These are phyloP conservation scores for Archocentrus centrarchus DNA, from an alignment of 2,113 vertebrate species.

Conservation along the genomic window DNA sequence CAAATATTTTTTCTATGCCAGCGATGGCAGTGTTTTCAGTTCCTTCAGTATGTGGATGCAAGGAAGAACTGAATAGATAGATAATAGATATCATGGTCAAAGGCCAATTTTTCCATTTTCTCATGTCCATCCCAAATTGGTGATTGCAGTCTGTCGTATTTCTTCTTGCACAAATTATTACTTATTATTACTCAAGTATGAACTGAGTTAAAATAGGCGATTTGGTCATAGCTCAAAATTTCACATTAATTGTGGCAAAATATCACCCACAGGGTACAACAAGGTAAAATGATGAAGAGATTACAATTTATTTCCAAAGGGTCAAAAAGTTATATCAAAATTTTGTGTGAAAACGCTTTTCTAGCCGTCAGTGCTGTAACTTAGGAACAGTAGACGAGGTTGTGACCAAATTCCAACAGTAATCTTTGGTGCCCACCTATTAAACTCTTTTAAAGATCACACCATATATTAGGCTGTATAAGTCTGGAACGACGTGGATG, in stretches of 20 bases:
- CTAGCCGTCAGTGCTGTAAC: background rate
- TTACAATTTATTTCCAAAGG: background rate
- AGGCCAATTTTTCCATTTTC: background rate
- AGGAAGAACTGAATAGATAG: background rate
- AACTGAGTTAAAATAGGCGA: background rate
- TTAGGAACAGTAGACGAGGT: background rate
- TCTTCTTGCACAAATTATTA: background rate
- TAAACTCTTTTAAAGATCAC: constrained; percentile 3
- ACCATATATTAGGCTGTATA: background rate
- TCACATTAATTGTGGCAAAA: background rate
- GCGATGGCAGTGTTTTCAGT: background rate
- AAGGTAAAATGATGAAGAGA: background rate
- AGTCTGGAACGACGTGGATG: background rate
- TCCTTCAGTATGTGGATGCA: background rate
- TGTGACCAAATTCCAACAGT: background rate
- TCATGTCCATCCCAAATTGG: background rate
- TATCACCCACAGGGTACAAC: background rate
- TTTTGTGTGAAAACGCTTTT: background rate
- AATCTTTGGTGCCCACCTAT: background rate
- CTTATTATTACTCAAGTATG: background rate
- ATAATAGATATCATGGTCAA: background rate
- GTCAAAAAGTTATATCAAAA: background rate
- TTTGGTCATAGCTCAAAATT: background rate
- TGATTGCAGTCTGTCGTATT: background rate
- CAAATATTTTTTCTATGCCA: background rate